Evolutionary conservation across 2,797 vertebrate genomes (phyloP).

Genomic region (Thalassophryne amazonica): DNA sequence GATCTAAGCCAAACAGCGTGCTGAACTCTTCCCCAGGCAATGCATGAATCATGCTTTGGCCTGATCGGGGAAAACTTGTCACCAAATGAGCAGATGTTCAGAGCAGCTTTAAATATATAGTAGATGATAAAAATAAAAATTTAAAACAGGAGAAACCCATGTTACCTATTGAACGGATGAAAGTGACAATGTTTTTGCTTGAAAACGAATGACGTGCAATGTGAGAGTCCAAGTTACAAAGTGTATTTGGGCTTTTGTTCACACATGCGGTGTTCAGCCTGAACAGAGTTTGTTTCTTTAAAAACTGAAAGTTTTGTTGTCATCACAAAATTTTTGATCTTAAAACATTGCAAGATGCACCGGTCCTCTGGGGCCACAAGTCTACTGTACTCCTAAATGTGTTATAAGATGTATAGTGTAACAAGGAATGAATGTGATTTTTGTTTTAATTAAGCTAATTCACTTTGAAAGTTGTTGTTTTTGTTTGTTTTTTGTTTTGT

Average conservation of each 20-base stretch:
- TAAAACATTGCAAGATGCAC: background rate
- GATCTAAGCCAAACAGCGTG: no score
- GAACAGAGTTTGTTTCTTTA: slow-evolving; percentile 14
- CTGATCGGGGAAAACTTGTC: no score
- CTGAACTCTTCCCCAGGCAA: no score
- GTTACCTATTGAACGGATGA: slow-evolving; percentile 56
- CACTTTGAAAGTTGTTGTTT: no score
- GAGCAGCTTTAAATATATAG: background rate
- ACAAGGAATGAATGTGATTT: background rate
- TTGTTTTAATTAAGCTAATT: no score
- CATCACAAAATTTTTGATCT: background rate
- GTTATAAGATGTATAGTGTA: background rate
- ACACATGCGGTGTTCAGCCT: no score
- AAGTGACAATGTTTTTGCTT: slow-evolving; percentile 40
- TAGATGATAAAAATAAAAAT: background rate
- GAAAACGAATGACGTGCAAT: slow-evolving; percentile 44
- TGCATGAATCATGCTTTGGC: no score
- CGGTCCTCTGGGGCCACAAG: background rate
- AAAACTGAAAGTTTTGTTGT: slow-evolving; percentile 4
- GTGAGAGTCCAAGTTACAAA: slow-evolving; percentile 50
- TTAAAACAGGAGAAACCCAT: slow-evolving; percentile 42
- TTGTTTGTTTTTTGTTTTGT: no score
- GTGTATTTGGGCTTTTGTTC: no score
- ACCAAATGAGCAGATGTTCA: no score
- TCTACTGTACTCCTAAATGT: background rate